Percentiles rank a stretch among this genome's conserved stretches.
Evolutionary conservation across 1,140 invertebrate species (phyloP).

Genomic region (Zelostemma sp.): DNA sequence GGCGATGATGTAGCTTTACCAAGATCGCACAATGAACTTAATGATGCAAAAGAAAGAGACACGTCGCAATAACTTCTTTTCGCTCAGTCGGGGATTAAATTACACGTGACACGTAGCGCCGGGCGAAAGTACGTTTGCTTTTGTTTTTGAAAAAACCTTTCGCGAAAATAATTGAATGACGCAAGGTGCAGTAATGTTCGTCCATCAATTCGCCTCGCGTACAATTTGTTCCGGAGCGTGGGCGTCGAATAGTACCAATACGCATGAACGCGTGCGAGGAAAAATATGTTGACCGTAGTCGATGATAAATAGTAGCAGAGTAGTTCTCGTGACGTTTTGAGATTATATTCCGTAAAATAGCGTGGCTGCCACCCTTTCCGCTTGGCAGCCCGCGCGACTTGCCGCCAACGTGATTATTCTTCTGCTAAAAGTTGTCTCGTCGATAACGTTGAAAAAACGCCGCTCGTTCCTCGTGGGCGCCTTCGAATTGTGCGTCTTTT

Average conservation of each 20-base stretch:
- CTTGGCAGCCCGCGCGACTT: slow-evolving; percentile 15
- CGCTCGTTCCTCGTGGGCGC: slow-evolving; percentile 13
- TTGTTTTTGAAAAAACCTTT: too few species aligned
- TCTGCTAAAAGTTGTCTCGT: slow-evolving; percentile 20
- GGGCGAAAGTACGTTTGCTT: too few species aligned
- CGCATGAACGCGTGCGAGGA: slow-evolving; percentile 16
- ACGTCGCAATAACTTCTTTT: background rate
- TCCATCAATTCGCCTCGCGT: background rate
- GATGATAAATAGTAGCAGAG: slow-evolving; percentile 7
- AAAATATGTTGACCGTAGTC: slow-evolving; percentile 21
- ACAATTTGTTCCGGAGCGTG: slow-evolving; percentile 3
- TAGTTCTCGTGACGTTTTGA: background rate
- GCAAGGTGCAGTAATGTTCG: background rate
- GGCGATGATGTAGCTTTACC: slow-evolving; percentile 4
- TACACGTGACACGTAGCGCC: background rate
- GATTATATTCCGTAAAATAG: slow-evolving; percentile 7
- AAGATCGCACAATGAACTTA: slow-evolving; percentile 1
- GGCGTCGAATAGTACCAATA: slow-evolving; percentile 1
- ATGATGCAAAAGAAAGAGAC: slow-evolving; percentile 3
- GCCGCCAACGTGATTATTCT: slow-evolving; percentile 23
- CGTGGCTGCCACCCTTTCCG: slow-evolving; percentile 13
- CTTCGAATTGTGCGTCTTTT: slow-evolving; percentile 1
- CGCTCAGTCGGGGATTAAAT: background rate
- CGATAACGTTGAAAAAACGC: background rate
- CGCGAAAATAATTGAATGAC: slow-evolving; percentile 3